phyloP scores from a whole-genome alignment of 2,113 vertebrate genomes.

The Saccopteryx bilineata region DNA sequence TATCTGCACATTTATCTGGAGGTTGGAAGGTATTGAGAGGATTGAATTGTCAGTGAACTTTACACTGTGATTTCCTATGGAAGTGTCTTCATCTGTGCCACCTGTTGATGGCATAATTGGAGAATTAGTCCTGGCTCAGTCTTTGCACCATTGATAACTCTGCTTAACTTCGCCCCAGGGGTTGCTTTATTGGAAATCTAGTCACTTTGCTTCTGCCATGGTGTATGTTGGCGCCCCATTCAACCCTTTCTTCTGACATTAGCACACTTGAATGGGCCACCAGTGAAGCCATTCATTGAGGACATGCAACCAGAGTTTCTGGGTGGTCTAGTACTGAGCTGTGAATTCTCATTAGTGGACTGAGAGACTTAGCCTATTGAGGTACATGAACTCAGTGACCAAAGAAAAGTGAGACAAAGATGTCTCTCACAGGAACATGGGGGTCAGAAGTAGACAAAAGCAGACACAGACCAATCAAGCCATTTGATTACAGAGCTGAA shows the following conservation, averaged over 20 bases:
- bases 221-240: slow-evolving; percentile 88
- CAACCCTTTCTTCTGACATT: slow-evolving; percentile 87
- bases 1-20: slow-evolving; percentile 81
- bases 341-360: slow-evolving; percentile 90
- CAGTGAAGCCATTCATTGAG: slow-evolving; percentile 90
- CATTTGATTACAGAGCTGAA: slow-evolving; percentile 82
- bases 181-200: slow-evolving; percentile 88
- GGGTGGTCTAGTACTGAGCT: slow-evolving; percentile 88
- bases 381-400: slow-evolving; percentile 92
- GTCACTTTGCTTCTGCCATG: slow-evolving; percentile 90
- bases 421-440: slow-evolving; percentile 85
- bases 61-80: slow-evolving; percentile 85
- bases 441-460: slow-evolving; percentile 89
- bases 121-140: slow-evolving; percentile 88
- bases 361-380: slow-evolving; percentile 88
- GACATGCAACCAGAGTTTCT: slow-evolving; percentile 88
- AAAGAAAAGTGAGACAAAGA: slow-evolving; percentile 92
- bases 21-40: slow-evolving; percentile 80
- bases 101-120: slow-evolving; percentile 90
- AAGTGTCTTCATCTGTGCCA: slow-evolving; percentile 88
- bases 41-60: slow-evolving; percentile 85
- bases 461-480: slow-evolving; percentile 84
- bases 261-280: slow-evolving; percentile 91
- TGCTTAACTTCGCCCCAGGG: slow-evolving; percentile 89
- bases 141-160: slow-evolving; percentile 87